Base-by-base conservation (phyloP, 2,888 invertebrate species). In the Harmothoe impar region DNA sequence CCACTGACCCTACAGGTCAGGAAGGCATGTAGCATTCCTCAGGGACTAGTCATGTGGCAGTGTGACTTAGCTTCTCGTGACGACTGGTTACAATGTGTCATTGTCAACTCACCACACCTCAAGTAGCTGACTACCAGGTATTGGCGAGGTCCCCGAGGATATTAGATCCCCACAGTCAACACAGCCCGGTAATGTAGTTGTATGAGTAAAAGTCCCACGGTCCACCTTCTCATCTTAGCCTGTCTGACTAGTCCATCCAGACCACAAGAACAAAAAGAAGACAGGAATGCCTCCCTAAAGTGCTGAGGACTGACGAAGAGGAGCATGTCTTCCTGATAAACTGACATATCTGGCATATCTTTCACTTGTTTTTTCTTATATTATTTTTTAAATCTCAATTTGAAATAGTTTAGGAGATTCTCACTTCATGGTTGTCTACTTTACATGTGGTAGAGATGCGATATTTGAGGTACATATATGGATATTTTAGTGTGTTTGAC, bases 21-120 rank as follows among this genome's bases (percentile, higher is more conserved):
- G 3, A 62, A 10, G 29, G 5, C 29, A 29, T 15, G 29, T 12
- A 7, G 29, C 72, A 72, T 72, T 72, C 72, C 72, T 29, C 25
- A n/a, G n/a, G 3, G 29, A 5, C 72, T 3, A 72, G 29, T 72
- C 72, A 72, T 29, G 72, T 29, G 3, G 72, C 72, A n/a, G n/a
- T 25, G 17, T 72, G 72, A 72, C 72, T 72, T 72, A 72, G 72
- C 72, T 72, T 72, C 72, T 72, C 72, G 72, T 72, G 72, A 72
- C 29, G 72, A 72, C 72, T 72, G 29, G 72, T 72, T 72, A 72
- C 72, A 72, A 72, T 72, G 72, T 72, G 72, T 25, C 72, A 72
- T 72, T 72, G 72, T 72, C 72, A 25, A 25, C 72, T 72, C 72
- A 72, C 29, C 20, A 72, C 20, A 29, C n/a, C 72, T 72, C 72